Conservation (phyloP, 2,113 vertebrate genomes). For the Ascaphus truei region DNA sequence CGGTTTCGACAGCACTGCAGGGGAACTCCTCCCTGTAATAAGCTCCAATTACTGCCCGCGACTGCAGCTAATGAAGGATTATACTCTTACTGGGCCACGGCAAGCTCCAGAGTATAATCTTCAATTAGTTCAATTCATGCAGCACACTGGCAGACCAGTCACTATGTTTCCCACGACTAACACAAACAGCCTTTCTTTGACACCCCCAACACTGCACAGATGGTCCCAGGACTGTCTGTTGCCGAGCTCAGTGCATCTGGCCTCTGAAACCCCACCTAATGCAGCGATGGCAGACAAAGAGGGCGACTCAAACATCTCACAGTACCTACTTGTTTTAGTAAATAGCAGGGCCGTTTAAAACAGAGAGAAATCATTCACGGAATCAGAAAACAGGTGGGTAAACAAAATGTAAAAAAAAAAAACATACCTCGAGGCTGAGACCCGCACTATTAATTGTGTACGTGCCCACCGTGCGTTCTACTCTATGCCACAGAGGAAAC, state of each 20-base stretch:
- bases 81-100: constrained; percentile 68
- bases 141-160: constrained; percentile 61
- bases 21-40: constrained; percentile 73
- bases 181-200: constrained; percentile 58
- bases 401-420: constrained; percentile 41
- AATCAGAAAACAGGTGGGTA: constrained; percentile 61
- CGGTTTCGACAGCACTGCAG: constrained; percentile 70
- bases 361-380: constrained; percentile 48
- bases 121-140: constrained; percentile 81
- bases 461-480: too few species aligned
- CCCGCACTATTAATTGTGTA: background rate
- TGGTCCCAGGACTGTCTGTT: constrained; percentile 61
- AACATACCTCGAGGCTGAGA: too few species aligned
- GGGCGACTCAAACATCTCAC: constrained; percentile 53
- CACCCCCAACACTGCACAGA: constrained; percentile 58
- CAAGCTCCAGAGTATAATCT: constrained; percentile 71
- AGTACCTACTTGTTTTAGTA: constrained; percentile 64
- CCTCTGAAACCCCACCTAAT: constrained; percentile 56
- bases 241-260: constrained; percentile 64
- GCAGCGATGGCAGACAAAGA: constrained; percentile 56
- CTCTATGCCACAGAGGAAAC: too few species aligned
- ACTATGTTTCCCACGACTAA: constrained; percentile 75
- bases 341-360: constrained; percentile 47
- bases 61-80: constrained; percentile 82
- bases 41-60: constrained; percentile 73